These are phyloP conservation scores for Spondyliosoma cantharus DNA, from an alignment of 2,797 vertebrate species.

Conservation along the genomic window DNA sequence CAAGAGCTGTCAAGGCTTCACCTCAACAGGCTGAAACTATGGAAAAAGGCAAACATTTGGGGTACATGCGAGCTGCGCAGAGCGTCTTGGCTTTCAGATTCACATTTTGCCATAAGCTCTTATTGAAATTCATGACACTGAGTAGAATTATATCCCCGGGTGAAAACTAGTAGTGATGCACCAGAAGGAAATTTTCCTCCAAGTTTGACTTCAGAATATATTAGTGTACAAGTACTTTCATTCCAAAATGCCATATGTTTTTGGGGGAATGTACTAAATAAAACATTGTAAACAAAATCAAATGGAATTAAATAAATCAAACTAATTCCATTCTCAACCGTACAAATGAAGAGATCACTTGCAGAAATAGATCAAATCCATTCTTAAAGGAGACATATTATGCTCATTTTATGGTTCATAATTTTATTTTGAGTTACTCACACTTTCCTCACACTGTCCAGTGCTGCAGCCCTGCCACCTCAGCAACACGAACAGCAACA, in stretches of 20 bases:
- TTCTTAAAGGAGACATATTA: no score
- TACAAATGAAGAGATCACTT: not conserved
- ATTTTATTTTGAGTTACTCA: no score
- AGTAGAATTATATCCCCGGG: constrained; percentile 29
- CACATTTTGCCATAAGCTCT: constrained; percentile 35
- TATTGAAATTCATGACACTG: constrained; percentile 55
- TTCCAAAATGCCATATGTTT: constrained; percentile 16
- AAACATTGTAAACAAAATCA: not conserved
- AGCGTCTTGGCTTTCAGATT: constrained; percentile 17
- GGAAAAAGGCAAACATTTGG: not conserved
- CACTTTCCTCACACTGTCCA: no score
- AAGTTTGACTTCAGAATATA: constrained; percentile 27
- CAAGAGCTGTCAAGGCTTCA: constrained; percentile 26
- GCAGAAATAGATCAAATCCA: no score
- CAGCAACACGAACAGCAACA: no score
- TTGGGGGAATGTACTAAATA: not conserved
- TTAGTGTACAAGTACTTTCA: not conserved
- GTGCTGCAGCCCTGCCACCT: no score
- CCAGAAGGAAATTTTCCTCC: not conserved
- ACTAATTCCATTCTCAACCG: not conserved
- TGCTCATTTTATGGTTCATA: no score
- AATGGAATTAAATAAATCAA: not conserved
- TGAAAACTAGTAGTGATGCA: constrained; percentile 9
- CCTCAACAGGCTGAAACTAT: constrained; percentile 11
- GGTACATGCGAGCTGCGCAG: not conserved